Percentiles rank a stretch among this genome's conserved stretches.
These are phyloP conservation scores for Halichondria panicea DNA, from an alignment of 37 sponge, comb jelly and placozoan genomes.

Conservation along the genomic window DNA sequence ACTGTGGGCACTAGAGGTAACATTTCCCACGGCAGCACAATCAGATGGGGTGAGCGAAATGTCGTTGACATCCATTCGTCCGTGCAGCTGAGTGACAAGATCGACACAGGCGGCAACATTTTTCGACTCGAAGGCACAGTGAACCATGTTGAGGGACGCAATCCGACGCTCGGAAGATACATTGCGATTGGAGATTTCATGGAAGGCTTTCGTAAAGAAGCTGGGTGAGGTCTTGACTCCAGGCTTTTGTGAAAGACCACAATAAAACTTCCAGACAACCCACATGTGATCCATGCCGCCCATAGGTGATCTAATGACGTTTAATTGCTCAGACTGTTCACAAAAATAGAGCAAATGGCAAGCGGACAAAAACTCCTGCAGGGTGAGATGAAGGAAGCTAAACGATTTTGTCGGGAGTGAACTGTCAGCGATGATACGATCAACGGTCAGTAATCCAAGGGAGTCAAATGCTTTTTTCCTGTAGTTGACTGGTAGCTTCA, in stretches of 20 bases:
- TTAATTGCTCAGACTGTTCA: slow-evolving; percentile 1
- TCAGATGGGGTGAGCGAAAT: slow-evolving; percentile 19
- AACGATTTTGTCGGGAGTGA: slow-evolving; percentile 18
- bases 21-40: slow-evolving; percentile 37
- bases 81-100: not conserved
- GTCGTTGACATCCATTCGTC: slow-evolving; percentile 9
- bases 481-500: not conserved
- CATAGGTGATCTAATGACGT: not conserved
- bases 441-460: slow-evolving; percentile 9
- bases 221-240: not conserved
- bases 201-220: slow-evolving; percentile 7
- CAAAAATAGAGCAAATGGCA: slow-evolving; percentile 1
- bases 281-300: slow-evolving; percentile 23
- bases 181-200: not conserved
- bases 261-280: slow-evolving; percentile 52
- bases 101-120: slow-evolving; percentile 6
- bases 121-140: slow-evolving; percentile 54
- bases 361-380: slow-evolving; percentile 59
- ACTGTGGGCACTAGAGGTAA: not conserved
- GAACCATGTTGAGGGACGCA: slow-evolving; percentile 5
- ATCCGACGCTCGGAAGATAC: not conserved
- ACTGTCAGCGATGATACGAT: slow-evolving; percentile 8
- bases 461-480: not conserved
- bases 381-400: slow-evolving; percentile 52
- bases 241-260: slow-evolving; percentile 19